Base-by-base conservation (phyloP, 23 tunicate genomes). In the Ciona savignyi region DNA sequence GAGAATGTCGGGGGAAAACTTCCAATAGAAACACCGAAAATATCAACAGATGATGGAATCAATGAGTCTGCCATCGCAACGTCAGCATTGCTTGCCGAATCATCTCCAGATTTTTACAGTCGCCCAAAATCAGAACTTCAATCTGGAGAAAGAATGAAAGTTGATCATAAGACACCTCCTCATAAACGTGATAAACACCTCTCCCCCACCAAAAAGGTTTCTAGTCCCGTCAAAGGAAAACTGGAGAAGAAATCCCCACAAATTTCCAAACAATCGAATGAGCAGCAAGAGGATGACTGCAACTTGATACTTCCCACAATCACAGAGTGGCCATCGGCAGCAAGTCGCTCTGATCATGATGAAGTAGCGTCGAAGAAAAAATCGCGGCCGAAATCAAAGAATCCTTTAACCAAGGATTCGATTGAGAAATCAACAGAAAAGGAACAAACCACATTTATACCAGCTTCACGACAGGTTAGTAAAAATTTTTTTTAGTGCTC, bases 21-120 rank as follows among this genome's bases (percentile, higher is more conserved):
- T 42, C 15, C 56, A 42, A 6, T 15, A 15, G 56, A 42, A 6
- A 15, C 11, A 42, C 9, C 9, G 9, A 9, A 15, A 42, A 6
- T 15, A 6, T 42, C 56, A 42, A 9, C 15, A 6, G 56, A 42
- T 42, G 56, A 6, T 42, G 56, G 56, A 15, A 42, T 6, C 56
- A 42, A 42, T 27, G 88, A 83, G 72, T 81, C 88, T 0, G 88
- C 81, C 0, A 9, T 60, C 4, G 88, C 88, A 35, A 77, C 88
- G 30, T 33, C 75, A 24, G 80, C 88, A n/a, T n/a, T 42, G 56
- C 56, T 42, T 15, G 15, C 15, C 11, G 56, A 42, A 42, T 42
- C 56, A 9, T 6, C 9, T 15, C 9, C 56, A 42, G 56, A 42
- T 42, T 42, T 42, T 42, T 42, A 42, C 56, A 42, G 15, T 6